Base-by-base conservation (phyloP, 2,888 invertebrate genomes). In the Galeruca laticollis region DNA sequence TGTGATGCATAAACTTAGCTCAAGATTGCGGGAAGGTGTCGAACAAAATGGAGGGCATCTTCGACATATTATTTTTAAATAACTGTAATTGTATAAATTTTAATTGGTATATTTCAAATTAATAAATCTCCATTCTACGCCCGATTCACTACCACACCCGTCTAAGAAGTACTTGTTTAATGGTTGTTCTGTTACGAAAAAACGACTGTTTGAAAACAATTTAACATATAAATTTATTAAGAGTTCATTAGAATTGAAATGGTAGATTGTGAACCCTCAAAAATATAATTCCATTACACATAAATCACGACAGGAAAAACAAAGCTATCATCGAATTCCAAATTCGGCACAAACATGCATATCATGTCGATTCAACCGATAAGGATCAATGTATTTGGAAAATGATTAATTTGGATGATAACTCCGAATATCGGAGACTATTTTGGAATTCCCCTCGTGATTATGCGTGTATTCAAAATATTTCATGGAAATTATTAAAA, bases 291-390 rank as follows among this genome's bases (percentile, higher is more conserved):
- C 4, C 40, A 1, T 5, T 40, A 3, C n/a, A 5, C 13, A n/a
- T n/a, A 13, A 40, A 40, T 37, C 37, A 37, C 13, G 37, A 37
- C 11, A 37, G 37, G 37, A 37, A 37, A 37, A 37, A 37, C 13
- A 37, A 37, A 37, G 37, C 37, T 13, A 13, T 37, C 10, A 4
- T 37, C 37, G 37, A 35, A 11, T 37, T 11, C 40, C 40, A n/a
- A 40, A 40, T n/a, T 40, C 40, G 40, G 40, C 40, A 40, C 40
- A 40, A 40, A 40, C n/a, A 40, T 40, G n/a, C 40, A 40, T 13
- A 40, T 40, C 13, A 40, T 40, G 40, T 40, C n/a, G 40, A n/a
- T n/a, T n/a, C 40, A 40, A 9, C n/a, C n/a, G n/a, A 40, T 13
- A 5, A 6, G 40, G 13, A n/a, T 40, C 40, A 0, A 40, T n/a